Percentiles rank a stretch among this genome's conserved stretches.
Evolutionary conservation across 2,797 vertebrate species (phyloP).

Genomic region (Phalloptychus januarius): DNA sequence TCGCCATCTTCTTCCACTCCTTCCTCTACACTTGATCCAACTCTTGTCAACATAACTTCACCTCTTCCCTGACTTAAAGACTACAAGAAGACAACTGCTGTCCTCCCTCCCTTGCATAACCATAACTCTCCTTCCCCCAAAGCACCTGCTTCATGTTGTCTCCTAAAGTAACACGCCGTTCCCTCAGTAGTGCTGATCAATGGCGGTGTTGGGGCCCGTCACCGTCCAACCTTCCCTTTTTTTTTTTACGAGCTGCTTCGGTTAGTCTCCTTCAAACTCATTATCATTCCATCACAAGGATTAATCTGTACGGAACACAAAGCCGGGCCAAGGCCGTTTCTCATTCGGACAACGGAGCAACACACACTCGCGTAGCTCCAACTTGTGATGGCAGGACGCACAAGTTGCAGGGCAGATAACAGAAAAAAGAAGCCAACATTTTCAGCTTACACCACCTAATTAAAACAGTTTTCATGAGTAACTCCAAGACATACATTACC

Average conservation of each 20-base stretch:
- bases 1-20: neutral
- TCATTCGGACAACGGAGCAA: slow-evolving; percentile 7
- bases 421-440: neutral
- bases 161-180: slow-evolving; percentile 11
- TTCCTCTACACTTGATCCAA: neutral
- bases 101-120: slow-evolving; percentile 15
- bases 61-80: slow-evolving; percentile 19
- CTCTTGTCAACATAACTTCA: neutral
- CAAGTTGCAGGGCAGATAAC: neutral
- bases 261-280: slow-evolving; percentile 37
- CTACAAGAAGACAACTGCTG: neutral
- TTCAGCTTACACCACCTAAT: neutral
- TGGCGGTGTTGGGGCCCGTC: neutral
- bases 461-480: neutral
- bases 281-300: slow-evolving; percentile 55
- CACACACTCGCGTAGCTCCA: neutral
- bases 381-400: neutral
- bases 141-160: neutral
- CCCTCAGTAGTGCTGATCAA: slow-evolving; percentile 44
- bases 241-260: slow-evolving; percentile 22
- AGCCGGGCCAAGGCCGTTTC: neutral
- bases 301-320: slow-evolving; percentile 32
- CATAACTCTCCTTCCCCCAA: slow-evolving; percentile 9
- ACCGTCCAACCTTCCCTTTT: slow-evolving; percentile 16
- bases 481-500: neutral